Conservation (phyloP, 2,888 invertebrate species). For the Thalpophila matura region DNA sequence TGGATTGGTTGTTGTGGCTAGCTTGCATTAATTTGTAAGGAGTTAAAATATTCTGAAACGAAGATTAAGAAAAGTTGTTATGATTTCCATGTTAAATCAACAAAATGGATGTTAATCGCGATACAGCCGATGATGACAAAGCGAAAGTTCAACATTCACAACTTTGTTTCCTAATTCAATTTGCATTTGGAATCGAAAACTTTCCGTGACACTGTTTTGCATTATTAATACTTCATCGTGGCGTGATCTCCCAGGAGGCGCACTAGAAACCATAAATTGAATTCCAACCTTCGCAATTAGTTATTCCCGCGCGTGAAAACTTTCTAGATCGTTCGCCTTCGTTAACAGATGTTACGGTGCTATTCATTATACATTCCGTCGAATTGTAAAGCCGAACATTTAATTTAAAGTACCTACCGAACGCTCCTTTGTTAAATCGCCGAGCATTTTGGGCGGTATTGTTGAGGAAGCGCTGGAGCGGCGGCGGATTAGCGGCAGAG, state of each 20-base stretch:
- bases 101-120: constrained; percentile 77
- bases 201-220: constrained; percentile 91
- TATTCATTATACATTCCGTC: constrained; percentile 91
- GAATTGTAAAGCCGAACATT: constrained; percentile 90
- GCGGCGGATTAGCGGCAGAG: constrained; percentile 79
- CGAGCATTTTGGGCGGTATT: constrained; percentile 82
- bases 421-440: constrained; percentile 87
- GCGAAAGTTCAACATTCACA: constrained; percentile 81
- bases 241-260: constrained; percentile 89
- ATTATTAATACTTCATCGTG: constrained; percentile 90
- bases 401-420: constrained; percentile 90
- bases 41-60: constrained; percentile 31
- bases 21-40: no score
- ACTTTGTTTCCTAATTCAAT: constrained; percentile 90
- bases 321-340: constrained; percentile 91
- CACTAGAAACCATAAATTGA: constrained; percentile 90
- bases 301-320: constrained; percentile 91
- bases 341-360: constrained; percentile 91
- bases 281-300: constrained; percentile 91
- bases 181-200: constrained; percentile 90
- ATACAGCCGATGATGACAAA: constrained; percentile 80
- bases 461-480: constrained; percentile 78
- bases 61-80: constrained; percentile 31
- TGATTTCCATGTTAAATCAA: constrained; percentile 51
- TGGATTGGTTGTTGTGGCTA: constrained; percentile 32